phyloP scores from a whole-genome alignment of 2,888 invertebrate species.

The Luperina testacea region DNA sequence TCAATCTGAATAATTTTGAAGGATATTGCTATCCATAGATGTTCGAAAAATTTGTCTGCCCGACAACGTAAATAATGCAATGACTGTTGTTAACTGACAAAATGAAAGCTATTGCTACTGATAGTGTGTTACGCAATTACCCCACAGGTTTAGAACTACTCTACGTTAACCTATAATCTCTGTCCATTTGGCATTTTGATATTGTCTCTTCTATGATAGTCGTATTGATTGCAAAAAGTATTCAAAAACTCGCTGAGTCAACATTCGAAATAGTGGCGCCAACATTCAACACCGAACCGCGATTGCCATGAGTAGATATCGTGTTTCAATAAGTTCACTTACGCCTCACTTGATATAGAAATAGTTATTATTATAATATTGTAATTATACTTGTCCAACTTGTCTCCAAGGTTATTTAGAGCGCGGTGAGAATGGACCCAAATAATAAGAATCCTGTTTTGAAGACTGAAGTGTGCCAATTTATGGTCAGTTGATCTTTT shows the following conservation, averaged over 20 bases:
- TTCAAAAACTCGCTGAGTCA: conserved; percentile 6
- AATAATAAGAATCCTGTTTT: conserved; percentile 63
- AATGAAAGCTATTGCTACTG: not conserved
- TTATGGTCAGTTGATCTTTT: conserved; percentile 50
- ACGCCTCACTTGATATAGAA: conserved; percentile 54
- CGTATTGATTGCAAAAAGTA: conserved; percentile 16
- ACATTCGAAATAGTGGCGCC: conserved; percentile 43
- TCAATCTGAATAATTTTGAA: too few species aligned
- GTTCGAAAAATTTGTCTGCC: not conserved
- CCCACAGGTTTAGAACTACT: not conserved
- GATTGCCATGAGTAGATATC: conserved; percentile 57
- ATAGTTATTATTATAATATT: conserved; percentile 49
- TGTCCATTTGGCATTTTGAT: conserved; percentile 3
- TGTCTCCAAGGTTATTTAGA: conserved; percentile 64
- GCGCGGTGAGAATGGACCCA: conserved; percentile 46
- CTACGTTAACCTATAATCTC: not conserved
- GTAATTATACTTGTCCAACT: conserved; percentile 53
- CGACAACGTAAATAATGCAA: not conserved
- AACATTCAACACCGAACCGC: conserved; percentile 18
- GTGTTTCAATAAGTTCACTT: conserved; percentile 49
- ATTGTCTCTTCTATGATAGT: not conserved
- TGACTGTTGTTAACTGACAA: not conserved
- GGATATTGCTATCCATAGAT: too few species aligned
- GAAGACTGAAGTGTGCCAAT: conserved; percentile 15
- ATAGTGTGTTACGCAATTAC: not conserved